Percentiles rank a stretch among this genome's conserved stretches.
phyloP scores from a whole-genome alignment of 1,140 invertebrate genomes.

The Drosophila obscura region DNA sequence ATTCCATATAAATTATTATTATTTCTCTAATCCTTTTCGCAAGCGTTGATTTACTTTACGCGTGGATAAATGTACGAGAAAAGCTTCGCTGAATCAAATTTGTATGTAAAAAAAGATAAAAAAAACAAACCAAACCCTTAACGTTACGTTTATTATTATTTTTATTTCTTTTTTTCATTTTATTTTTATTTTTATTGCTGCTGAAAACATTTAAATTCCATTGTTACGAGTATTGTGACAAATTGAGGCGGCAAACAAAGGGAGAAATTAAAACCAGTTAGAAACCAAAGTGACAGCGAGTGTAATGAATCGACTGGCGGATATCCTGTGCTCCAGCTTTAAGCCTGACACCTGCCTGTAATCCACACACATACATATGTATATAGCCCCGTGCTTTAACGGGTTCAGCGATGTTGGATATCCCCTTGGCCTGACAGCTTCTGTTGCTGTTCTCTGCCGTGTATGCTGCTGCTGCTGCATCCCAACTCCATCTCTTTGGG shows the following conservation, averaged over 20 bases:
- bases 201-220: conserved; percentile 56
- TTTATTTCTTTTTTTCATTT: conserved; percentile 10
- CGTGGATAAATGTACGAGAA: background rate
- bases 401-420: too few relatives aligned
- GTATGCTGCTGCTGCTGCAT: background rate
- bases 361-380: too few relatives aligned
- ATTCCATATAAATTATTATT: conserved; percentile 33
- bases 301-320: too few relatives aligned
- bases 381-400: background rate
- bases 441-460: background rate
- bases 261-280: conserved; percentile 48
- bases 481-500: background rate
- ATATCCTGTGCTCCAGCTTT: too few relatives aligned
- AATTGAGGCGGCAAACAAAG: conserved; percentile 62
- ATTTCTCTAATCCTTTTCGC: conserved; percentile 19
- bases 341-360: too few relatives aligned
- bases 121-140: conserved; percentile 1
- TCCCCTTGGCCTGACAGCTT: conserved; percentile 8
- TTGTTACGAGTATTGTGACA: conserved; percentile 62
- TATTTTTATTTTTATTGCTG: conserved; percentile 22
- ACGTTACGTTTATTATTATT: conserved; percentile 26
- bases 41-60: conserved; percentile 9
- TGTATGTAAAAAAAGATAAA: conserved; percentile 2
- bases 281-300: too few relatives aligned
- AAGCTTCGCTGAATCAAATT: conserved; percentile 5